These are phyloP conservation scores for Glossophaga mutica DNA, from an alignment of 2,797 vertebrate genomes.

Conservation along the genomic window DNA sequence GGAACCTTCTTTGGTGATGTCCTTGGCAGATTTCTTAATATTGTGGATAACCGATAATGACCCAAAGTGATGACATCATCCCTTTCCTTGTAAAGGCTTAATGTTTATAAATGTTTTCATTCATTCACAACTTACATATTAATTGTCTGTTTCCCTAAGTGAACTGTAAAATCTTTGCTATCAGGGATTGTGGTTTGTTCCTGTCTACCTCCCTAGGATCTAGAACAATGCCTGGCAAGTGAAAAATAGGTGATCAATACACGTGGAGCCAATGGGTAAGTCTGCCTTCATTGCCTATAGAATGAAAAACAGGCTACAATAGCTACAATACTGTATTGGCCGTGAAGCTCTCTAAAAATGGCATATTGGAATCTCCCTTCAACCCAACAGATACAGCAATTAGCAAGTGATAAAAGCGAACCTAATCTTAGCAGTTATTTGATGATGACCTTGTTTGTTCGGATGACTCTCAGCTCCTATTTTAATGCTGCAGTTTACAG, in stretches of 20 bases:
- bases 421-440: neutral
- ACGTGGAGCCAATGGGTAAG: neutral
- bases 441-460: conserved; percentile 57
- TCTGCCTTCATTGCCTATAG: neutral
- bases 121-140: neutral
- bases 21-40: neutral
- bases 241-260: neutral
- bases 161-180: neutral
- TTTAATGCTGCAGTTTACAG: conserved; percentile 11
- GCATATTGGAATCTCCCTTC: neutral
- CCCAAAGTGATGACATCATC: neutral
- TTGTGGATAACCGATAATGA: neutral
- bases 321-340: neutral
- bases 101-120: neutral
- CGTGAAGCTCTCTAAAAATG: neutral
- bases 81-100: neutral
- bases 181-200: neutral
- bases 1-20: neutral
- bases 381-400: conserved; percentile 49
- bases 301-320: accelerated
- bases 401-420: conserved; percentile 32
- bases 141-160: neutral
- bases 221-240: neutral
- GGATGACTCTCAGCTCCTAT: neutral
- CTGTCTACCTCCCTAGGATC: neutral